A percentile compares a stretch with the other conserved stretches of the same genome.
phyloP scores from a whole-genome alignment of 2,888 invertebrate genomes.

The Icerya purchasi region DNA sequence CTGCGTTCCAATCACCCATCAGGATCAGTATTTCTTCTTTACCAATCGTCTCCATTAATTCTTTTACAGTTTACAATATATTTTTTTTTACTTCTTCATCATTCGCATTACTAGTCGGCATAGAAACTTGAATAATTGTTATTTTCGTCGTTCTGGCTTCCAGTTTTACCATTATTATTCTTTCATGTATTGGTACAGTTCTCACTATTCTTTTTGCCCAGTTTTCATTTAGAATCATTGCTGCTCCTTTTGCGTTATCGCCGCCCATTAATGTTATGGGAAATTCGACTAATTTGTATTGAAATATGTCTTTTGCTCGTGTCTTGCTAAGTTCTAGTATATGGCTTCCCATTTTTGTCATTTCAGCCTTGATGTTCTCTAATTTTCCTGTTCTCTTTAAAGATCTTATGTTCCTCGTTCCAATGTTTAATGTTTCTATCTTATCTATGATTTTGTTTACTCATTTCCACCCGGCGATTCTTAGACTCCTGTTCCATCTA shows the following conservation, averaged over 20 bases:
- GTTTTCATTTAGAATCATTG: neutral
- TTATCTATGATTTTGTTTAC: neutral
- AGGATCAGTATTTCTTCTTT: neutral
- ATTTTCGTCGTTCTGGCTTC: neutral
- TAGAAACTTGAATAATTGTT: neutral
- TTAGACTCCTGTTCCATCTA: neutral
- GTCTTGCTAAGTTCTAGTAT: neutral
- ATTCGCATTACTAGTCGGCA: neutral
- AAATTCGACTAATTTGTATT: neutral
- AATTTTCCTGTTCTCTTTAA: neutral
- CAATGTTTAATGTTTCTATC: neutral
- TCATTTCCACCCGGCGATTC: neutral
- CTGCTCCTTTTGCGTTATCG: neutral
- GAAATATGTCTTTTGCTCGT: neutral
- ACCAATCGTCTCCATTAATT: neutral
- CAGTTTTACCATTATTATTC: neutral
- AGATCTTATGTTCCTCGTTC: neutral
- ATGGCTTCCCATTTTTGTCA: neutral
- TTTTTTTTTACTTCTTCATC: neutral
- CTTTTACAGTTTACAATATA: neutral
- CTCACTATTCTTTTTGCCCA: neutral
- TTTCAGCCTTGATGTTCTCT: neutral
- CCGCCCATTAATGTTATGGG: neutral
- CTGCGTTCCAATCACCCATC: neutral
- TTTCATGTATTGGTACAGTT: neutral